A percentile compares a stretch with the other conserved stretches of the same genome.
phyloP scores from a whole-genome alignment of 2,113 vertebrate genomes.

The Trachemys scripta region DNA sequence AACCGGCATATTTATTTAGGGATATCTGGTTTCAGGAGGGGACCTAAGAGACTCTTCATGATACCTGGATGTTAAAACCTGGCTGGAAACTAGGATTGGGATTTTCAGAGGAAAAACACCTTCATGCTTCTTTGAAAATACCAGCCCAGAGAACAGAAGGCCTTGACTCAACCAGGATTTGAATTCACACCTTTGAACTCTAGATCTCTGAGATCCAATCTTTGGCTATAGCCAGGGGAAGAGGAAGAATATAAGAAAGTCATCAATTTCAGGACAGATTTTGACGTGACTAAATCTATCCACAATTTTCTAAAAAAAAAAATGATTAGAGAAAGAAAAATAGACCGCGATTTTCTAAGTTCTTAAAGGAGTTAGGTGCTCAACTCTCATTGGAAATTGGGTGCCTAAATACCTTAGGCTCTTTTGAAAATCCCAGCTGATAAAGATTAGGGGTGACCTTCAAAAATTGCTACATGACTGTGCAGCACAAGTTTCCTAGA shows the following conservation, averaged over 20 bases:
- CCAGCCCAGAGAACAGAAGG: not conserved
- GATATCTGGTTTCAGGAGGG: not conserved
- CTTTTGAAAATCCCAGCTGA: not conserved
- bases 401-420: not conserved
- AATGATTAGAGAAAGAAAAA: not conserved
- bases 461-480: not conserved
- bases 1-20: not conserved
- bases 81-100: not conserved
- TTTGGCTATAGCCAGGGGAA: not conserved
- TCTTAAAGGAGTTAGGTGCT: not conserved
- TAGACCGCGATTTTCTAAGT: not conserved
- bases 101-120: not conserved
- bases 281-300: not conserved
- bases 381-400: not conserved
- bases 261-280: not conserved
- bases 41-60: not conserved
- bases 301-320: not conserved
- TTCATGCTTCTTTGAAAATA: not conserved
- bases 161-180: not conserved
- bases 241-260: not conserved
- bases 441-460: not conserved
- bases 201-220: not conserved
- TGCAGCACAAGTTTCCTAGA: not conserved
- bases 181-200: not conserved
- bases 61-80: not conserved